Conservation (phyloP, 1,140 invertebrate genomes). For the Harlomillsia oculata region DNA sequence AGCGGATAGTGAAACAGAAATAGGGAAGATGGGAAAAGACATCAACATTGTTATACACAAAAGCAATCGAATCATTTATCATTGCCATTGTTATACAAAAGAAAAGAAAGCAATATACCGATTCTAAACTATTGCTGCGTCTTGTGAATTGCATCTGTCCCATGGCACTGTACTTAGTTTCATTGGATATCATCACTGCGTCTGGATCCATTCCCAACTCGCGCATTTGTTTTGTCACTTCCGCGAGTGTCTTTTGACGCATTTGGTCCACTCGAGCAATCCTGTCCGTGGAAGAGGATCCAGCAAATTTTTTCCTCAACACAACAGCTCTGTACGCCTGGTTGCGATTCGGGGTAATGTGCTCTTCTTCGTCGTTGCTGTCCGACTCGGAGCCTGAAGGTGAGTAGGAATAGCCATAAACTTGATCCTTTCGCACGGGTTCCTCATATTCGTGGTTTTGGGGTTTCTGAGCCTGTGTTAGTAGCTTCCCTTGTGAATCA, state of each 20-base stretch:
- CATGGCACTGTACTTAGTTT: neutral
- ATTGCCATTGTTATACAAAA: neutral
- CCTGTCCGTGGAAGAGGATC: neutral
- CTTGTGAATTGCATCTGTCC: neutral
- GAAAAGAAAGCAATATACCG: neutral
- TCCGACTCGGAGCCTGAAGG: neutral
- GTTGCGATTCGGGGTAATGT: neutral
- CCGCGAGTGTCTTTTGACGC: neutral
- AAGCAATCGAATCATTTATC: too few species aligned
- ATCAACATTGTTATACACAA: too few species aligned
- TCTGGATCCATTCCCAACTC: conserved; percentile 2
- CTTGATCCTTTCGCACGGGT: conserved; percentile 7
- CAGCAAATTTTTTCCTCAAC: neutral
- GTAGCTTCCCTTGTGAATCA: neutral
- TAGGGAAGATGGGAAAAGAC: too few species aligned
- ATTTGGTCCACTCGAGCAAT: neutral
- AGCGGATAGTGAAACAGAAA: too few species aligned
- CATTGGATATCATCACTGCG: neutral
- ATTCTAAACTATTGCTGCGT: neutral
- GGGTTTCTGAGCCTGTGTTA: neutral
- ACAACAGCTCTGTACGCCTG: neutral
- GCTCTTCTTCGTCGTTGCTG: conserved; percentile 1
- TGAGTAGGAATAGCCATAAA: conserved; percentile 14
- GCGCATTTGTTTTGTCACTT: conserved; percentile 1
- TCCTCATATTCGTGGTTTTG: conserved; percentile 21